A percentile compares a stretch with the other conserved stretches of the same genome.
Conservation (phyloP, 1,140 invertebrate species). For the Cephus cinctus region DNA sequence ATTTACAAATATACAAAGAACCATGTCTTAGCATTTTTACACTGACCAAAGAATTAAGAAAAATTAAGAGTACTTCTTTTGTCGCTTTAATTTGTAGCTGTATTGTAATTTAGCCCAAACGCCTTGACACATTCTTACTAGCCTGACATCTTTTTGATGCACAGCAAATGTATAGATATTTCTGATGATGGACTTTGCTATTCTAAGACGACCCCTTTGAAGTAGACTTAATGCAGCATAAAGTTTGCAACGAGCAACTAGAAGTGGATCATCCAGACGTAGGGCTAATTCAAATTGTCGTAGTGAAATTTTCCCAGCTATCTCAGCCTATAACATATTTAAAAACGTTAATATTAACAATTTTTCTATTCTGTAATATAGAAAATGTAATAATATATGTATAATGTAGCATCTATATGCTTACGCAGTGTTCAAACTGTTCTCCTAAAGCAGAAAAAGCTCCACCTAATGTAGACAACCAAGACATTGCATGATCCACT, state of each 20-base stretch:
- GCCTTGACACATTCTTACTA: conserved; percentile 79
- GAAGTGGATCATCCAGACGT: conserved; percentile 75
- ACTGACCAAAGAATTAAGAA: not conserved
- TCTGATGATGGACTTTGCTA: conserved; percentile 67
- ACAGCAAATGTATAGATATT: conserved; percentile 62
- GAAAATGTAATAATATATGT: not conserved
- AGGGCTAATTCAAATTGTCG: conserved; percentile 79
- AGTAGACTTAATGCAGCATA: conserved; percentile 86
- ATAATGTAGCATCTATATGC: conserved; percentile 41
- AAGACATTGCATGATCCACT: conserved; percentile 84
- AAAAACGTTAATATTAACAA: conserved; percentile 31
- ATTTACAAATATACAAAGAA: conserved; percentile 23
- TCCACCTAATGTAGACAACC: conserved; percentile 94
- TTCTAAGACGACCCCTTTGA: conserved; percentile 70
- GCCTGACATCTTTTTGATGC: conserved; percentile 58
- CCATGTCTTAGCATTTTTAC: conserved; percentile 1
- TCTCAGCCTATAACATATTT: conserved; percentile 75
- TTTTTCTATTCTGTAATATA: not conserved
- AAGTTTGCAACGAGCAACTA: conserved; percentile 77
- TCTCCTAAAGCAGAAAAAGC: conserved; percentile 93
- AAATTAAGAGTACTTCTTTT: conserved; percentile 25
- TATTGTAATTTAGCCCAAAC: conserved; percentile 81
- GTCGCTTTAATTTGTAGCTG: conserved; percentile 46
- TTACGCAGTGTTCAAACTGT: conserved; percentile 75
- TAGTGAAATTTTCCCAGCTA: conserved; percentile 83